Evolutionary conservation across 2,113 vertebrate genomes (phyloP), one percentile per base, ranked within the genome.

Genomic region (Lophochroa leadbeateri): DNA sequence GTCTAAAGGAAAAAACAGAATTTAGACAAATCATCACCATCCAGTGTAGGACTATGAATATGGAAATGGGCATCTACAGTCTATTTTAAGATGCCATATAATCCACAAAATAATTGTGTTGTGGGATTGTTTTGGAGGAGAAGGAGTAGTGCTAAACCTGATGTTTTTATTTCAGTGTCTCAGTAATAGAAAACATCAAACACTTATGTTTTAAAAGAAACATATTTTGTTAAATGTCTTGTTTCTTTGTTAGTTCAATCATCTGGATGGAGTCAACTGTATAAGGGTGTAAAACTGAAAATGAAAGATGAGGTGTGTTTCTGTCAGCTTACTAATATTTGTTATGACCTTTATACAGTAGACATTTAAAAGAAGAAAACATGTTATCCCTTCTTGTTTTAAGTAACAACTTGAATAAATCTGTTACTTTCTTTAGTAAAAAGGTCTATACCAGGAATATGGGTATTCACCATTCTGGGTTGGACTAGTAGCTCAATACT

Each of bases 331-430:
- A 20, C 11, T 78, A 47, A 74, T 1, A 12, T 74, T 84, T 79
- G 6, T 82, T 50, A 55, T 29, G 11, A 39, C 29, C 23, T 33
- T 35, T 70, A 78, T 35, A 10, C 65, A 67, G 15, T 20, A 46
- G 88, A 90, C 1, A 29, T 57, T 94, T 77, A 37, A 88, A 82
- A 94, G 8, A 80, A 83, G 24, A 68, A 90, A 88, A 76, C 61
- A 44, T 1, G 28, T 68, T 47, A 50, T 61, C 11, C 24, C 3
- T 5, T 58, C 68, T 46, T 77, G 15, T 69, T 70, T 86, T 76
- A 61, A 46, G 4, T 49, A 13, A 5, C 23, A 81, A 49, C 15
- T 58, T 86, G n/a, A 65, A 81, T 49, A 70, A 67, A 86, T 65
- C 31, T 70, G 7, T 58, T 77, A 35, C 10, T 58, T 88, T 72